Evolutionary conservation across 2,113 vertebrate genomes (phyloP).

Genomic region (Anser cygnoides): DNA sequence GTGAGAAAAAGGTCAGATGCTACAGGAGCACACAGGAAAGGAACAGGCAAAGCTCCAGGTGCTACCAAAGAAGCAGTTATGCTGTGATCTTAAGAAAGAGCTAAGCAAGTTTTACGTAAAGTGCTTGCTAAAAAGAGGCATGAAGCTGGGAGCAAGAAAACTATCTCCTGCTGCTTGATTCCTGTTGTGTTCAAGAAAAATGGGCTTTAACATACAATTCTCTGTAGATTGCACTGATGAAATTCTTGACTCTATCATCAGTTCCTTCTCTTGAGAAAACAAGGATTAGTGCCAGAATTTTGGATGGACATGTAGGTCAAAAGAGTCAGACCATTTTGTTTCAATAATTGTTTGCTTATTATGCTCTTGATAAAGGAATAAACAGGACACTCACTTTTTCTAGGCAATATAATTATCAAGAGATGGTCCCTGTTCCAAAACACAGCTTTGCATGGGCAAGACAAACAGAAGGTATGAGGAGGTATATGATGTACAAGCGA

Average conservation of each 20-base stretch:
- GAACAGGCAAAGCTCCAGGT: not conserved
- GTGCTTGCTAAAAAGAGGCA: not conserved
- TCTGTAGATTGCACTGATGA: not conserved
- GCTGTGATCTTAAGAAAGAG: not conserved
- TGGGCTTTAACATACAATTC: conserved; percentile 12
- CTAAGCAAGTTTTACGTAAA: not conserved
- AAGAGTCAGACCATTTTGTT: not conserved
- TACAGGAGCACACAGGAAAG: not conserved
- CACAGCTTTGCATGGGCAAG: not conserved
- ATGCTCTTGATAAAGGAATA: not conserved
- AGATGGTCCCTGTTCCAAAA: not conserved
- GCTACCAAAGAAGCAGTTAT: not conserved
- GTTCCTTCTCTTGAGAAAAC: not conserved
- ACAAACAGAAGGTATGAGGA: not conserved
- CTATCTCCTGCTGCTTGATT: not conserved
- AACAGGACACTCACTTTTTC: not conserved
- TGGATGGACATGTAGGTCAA: not conserved
- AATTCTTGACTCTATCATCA: not conserved
- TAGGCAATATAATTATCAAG: not conserved
- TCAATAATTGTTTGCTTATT: not conserved
- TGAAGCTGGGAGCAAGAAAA: conserved; percentile 9
- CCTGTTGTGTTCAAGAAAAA: conserved; percentile 24
- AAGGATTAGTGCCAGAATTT: not conserved
- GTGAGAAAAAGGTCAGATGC: not conserved
- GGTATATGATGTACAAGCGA: fast-evolving